These are phyloP conservation scores for Azemiops feae DNA, from an alignment of 2,113 vertebrate species.

Conservation along the genomic window DNA sequence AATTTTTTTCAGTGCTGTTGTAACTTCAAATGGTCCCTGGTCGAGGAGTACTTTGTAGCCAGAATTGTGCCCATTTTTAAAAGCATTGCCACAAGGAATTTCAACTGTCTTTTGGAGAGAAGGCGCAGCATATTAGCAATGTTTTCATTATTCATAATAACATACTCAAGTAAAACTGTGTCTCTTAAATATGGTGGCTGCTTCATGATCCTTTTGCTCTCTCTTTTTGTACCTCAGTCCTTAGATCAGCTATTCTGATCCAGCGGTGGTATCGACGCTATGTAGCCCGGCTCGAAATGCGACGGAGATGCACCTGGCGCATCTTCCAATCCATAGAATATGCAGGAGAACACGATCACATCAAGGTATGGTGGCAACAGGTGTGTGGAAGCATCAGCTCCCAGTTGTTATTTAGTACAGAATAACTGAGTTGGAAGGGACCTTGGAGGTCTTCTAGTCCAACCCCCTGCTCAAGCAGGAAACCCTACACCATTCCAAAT, in stretches of 20 bases:
- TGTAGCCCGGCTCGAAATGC: conserved; percentile 84
- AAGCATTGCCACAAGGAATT: background rate
- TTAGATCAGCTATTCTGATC: conserved; percentile 85
- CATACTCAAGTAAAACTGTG: background rate
- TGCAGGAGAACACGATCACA: conserved; percentile 88
- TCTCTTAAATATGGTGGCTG: background rate
- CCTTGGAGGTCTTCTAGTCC: background rate
- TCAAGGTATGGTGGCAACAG: conserved; percentile 73
- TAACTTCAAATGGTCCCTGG: no score
- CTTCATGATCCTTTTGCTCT: background rate
- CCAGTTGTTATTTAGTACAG: no score
- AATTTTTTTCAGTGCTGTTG: no score
- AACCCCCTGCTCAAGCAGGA: background rate
- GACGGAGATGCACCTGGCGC: conserved; percentile 89
- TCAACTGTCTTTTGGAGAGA: background rate
- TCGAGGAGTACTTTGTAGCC: background rate
- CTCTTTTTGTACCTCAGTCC: conserved; percentile 68
- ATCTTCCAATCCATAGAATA: conserved; percentile 96
- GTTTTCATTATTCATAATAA: background rate
- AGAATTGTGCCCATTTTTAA: background rate
- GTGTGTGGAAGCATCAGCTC: background rate
- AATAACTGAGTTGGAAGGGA: background rate
- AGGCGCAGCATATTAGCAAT: background rate
- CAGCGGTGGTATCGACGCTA: conserved; percentile 90
- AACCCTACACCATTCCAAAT: background rate